Conservation (phyloP, 2,797 vertebrate species). For the Manis crassicaudata region DNA sequence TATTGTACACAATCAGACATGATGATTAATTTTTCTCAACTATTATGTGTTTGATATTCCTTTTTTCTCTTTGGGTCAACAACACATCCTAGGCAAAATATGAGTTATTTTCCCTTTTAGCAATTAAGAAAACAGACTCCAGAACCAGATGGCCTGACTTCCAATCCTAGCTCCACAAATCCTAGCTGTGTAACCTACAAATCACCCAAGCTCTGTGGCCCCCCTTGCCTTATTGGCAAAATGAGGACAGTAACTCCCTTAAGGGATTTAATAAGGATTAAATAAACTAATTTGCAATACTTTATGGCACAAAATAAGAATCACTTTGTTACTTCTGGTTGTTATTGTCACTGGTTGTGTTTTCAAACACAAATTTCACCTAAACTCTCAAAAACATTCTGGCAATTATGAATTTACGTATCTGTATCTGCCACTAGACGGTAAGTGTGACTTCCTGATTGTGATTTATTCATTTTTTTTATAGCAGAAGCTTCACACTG, state of each 20-base stretch:
- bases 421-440: neutral
- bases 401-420: neutral
- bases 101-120: neutral
- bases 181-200: neutral
- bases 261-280: neutral
- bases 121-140: neutral
- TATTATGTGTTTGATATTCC: neutral
- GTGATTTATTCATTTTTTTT: neutral
- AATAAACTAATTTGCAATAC: neutral
- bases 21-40: neutral
- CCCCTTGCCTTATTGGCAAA: neutral
- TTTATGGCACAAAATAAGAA: neutral
- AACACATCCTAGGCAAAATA: neutral
- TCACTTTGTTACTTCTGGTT: neutral
- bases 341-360: neutral
- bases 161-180: neutral
- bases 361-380: neutral
- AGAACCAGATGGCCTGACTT: constrained; percentile 1
- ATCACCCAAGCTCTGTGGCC: neutral
- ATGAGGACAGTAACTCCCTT: neutral
- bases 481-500: neutral
- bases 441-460: neutral
- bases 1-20: neutral
- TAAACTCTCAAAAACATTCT: neutral
- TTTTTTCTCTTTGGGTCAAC: neutral